Evolutionary conservation across 2,113 vertebrate genomes (phyloP).

Genomic region (Coregonus clupeaformis): DNA sequence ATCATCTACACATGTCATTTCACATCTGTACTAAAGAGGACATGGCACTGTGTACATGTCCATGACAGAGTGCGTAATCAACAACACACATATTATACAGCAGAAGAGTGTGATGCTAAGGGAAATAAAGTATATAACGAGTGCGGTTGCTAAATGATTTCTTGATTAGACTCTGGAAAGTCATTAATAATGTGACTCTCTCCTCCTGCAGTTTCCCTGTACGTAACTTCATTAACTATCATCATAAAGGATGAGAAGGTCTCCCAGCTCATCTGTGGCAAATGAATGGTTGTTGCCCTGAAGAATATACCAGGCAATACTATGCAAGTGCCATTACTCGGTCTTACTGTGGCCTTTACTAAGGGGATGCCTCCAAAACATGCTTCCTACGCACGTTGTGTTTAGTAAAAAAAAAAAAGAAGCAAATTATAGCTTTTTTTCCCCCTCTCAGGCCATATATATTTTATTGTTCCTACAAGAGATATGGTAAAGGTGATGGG

Average conservation of each 20-base stretch:
- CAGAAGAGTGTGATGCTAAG: neutral
- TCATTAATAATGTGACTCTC: constrained; percentile 50
- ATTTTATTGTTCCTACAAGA: too few species aligned
- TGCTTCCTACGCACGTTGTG: too few species aligned
- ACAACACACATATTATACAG: neutral
- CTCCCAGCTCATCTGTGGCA: constrained; percentile 44
- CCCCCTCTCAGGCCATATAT: too few species aligned
- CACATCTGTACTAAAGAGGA: neutral
- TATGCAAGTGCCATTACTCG: constrained; percentile 56
- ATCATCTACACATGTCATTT: too few species aligned
- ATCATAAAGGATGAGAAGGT: constrained; percentile 56
- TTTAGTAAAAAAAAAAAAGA: too few species aligned
- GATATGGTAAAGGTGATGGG: too few species aligned
- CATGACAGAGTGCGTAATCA: neutral
- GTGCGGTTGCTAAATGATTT: constrained; percentile 49
- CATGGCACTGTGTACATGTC: neutral
- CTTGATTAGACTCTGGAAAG: constrained; percentile 67
- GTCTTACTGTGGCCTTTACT: neutral
- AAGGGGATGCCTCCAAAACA: constrained; percentile 32
- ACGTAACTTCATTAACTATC: constrained; percentile 40
- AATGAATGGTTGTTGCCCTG: constrained; percentile 48
- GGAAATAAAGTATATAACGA: constrained; percentile 30
- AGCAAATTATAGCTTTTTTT: too few species aligned
- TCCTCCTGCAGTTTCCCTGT: constrained; percentile 44
- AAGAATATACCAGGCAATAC: constrained; percentile 16